Percentiles rank a stretch among this genome's conserved stretches.
phyloP scores from a whole-genome alignment of 2,797 vertebrate genomes.

The Sorex maritimensis region DNA sequence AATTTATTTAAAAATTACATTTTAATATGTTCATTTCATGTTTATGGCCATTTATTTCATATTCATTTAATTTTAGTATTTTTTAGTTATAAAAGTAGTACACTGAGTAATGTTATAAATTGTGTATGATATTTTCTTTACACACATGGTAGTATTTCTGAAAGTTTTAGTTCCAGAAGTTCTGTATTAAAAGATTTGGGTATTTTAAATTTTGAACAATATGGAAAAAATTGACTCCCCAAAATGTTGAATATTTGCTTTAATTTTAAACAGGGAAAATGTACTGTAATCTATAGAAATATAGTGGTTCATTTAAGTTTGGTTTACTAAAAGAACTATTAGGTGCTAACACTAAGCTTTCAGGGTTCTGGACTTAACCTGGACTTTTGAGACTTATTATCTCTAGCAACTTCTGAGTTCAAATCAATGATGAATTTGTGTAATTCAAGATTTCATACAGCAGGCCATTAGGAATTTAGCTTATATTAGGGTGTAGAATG shows the following conservation, averaged over 20 bases:
- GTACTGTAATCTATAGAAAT: background rate
- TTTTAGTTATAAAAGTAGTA: constrained; percentile 44
- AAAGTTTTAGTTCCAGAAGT: constrained; percentile 35
- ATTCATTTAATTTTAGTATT: constrained; percentile 28
- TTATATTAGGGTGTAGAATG: background rate
- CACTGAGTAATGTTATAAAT: background rate
- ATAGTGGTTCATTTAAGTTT: background rate
- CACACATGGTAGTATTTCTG: background rate
- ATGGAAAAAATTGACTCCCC: background rate
- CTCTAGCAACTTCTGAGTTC: background rate
- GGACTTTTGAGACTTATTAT: background rate
- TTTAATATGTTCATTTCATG: constrained; percentile 17
- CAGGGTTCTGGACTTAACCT: background rate
- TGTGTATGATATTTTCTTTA: background rate
- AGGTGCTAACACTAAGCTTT: background rate
- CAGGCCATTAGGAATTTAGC: background rate
- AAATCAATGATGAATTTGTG: background rate
- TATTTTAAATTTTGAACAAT: constrained; percentile 58
- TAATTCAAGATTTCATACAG: background rate
- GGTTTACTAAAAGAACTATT: background rate
- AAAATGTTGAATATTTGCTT: constrained; percentile 22
- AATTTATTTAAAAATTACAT: constrained; percentile 59
- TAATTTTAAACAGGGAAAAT: constrained; percentile 41
- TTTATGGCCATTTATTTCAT: constrained; percentile 27
- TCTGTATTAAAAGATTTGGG: background rate